Base-by-base conservation (phyloP, 92 coral and sea anemone species). In the Meandrina meandrites region DNA sequence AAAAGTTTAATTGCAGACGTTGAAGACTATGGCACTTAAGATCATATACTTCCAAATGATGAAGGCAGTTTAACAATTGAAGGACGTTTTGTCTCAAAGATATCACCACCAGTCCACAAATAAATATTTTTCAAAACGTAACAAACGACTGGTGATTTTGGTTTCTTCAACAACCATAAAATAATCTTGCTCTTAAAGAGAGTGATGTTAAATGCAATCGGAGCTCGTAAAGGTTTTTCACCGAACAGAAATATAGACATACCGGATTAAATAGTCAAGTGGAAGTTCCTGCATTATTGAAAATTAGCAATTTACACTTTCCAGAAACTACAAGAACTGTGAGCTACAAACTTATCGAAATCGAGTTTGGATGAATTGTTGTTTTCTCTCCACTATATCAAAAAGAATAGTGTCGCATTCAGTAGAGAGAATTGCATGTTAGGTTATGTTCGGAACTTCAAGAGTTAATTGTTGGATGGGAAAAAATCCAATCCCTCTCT, bases 41-140 rank as follows among this genome's bases (percentile, higher is more conserved):
- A 80, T 60, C 37, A 24, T 37, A 35, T 16, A 37, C 53, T 15
- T 21, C 72, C n/a, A 34, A 57, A 79, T 9, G 18, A 62, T 64
- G 84, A 51, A 37, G 74, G 30, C 54, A 80, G 24, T 37, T 62
- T 21, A 58, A 57, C n/a, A 18, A 24, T 16, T 80, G 9, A 60
- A 80, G 57, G 84, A 80, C 47, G 72, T 62, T 62, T 80, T 28
- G 56, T 80, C 72, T 80, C 53, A 60, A 58, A 79, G 22, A 37
- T 58, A 57, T 35, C 83, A 36, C 56, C 60, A 9, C 16, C 24
- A 66, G 71, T 66, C 34, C 34, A 34, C 28, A 10, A 24, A 24
- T 4, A 22, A 22, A 0, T 24, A 9, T 60, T 24, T 60, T 64
- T 66, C 34, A 9, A 62, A 31, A 62, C 8, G 71, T 27, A 66